Conservation (phyloP, 2,113 vertebrate species). For the Cichladusa arquata region DNA sequence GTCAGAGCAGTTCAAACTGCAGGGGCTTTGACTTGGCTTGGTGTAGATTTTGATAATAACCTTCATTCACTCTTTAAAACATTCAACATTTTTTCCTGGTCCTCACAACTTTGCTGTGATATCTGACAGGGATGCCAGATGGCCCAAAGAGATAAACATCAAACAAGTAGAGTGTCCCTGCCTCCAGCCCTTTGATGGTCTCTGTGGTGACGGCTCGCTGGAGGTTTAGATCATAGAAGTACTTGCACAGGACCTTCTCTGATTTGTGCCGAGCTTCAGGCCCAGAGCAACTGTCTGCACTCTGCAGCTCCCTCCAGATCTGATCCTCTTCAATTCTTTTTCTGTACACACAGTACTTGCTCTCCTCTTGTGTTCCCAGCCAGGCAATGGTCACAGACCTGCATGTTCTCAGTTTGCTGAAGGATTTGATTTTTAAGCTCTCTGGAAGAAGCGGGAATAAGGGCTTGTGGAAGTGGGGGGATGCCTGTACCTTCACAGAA, state of each 20-base stretch:
- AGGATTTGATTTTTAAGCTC: slow-evolving; percentile 87
- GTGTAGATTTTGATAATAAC: neutral
- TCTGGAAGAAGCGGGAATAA: slow-evolving; percentile 83
- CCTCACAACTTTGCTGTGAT: slow-evolving; percentile 85
- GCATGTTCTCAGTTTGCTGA: slow-evolving; percentile 87
- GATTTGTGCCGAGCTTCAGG: slow-evolving; percentile 81
- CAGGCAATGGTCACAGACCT: slow-evolving; percentile 86
- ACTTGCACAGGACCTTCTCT: slow-evolving; percentile 87
- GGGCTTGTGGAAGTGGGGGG: slow-evolving; percentile 79
- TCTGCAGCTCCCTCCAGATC: slow-evolving; percentile 51
- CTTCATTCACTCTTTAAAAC: neutral
- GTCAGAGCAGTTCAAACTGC: neutral
- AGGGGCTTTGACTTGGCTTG: neutral
- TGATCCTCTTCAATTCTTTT: slow-evolving; percentile 62
- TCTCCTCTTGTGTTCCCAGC: slow-evolving; percentile 88
- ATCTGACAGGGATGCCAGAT: slow-evolving; percentile 85
- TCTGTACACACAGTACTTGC: slow-evolving; percentile 87
- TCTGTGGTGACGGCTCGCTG: slow-evolving; percentile 86
- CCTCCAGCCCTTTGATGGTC: slow-evolving; percentile 81
- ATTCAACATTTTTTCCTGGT: slow-evolving; percentile 87
- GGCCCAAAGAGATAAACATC: slow-evolving; percentile 89
- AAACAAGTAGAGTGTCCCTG: slow-evolving; percentile 81
- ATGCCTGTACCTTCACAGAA: slow-evolving; percentile 82
- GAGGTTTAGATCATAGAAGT: slow-evolving; percentile 85
- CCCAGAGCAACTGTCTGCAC: slow-evolving; percentile 76